Evolutionary conservation across 2,888 invertebrate species (phyloP).

Genomic region (Platycheirus albimanus): DNA sequence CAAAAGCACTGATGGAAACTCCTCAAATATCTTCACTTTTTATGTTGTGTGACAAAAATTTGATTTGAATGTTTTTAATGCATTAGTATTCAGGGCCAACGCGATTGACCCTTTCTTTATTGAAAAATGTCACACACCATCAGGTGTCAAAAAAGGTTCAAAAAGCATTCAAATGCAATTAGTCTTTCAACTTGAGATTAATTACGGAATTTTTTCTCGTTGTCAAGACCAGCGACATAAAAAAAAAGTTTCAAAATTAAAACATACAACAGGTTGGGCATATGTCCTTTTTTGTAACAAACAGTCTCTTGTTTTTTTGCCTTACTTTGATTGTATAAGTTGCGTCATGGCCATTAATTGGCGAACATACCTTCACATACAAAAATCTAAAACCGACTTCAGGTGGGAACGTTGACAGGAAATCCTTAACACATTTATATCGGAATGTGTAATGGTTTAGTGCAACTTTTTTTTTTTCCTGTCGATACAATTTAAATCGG

Average conservation of each 20-base stretch:
- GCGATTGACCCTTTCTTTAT: background rate
- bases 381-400: background rate
- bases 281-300: background rate
- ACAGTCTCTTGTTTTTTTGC: background rate
- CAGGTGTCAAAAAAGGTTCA: background rate
- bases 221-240: background rate
- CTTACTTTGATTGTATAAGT: background rate
- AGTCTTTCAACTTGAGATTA: background rate
- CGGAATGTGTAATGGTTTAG: constrained; percentile 30
- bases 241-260: background rate
- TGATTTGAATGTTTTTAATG: background rate
- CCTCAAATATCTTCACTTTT: no score
- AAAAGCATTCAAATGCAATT: background rate
- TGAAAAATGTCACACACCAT: background rate
- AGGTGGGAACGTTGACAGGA: constrained; percentile 16
- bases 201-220: background rate
- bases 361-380: background rate
- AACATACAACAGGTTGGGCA: background rate
- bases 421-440: constrained; percentile 36
- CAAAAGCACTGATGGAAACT: no score
- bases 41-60: no score
- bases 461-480: constrained; percentile 2
- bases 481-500: constrained; percentile 8
- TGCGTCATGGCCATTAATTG: background rate
- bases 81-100: background rate